Conservation (phyloP, 2,797 vertebrate species). For the Danionella dracula region DNA sequence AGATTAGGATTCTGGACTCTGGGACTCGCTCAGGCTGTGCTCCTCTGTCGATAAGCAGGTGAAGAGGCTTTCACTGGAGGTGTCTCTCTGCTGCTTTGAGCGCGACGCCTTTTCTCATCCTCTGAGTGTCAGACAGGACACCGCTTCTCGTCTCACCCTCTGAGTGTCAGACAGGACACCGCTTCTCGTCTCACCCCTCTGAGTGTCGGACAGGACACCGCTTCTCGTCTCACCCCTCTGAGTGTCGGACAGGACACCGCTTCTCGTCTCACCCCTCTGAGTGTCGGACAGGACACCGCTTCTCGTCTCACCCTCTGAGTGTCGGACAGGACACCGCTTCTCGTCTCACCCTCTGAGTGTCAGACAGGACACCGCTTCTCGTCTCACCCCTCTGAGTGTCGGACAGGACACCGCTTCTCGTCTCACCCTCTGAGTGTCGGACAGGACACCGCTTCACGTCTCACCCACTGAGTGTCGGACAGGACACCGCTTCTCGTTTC, state of each 20-base stretch:
- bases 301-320: too few species aligned
- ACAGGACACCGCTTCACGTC: too few species aligned
- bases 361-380: slow-evolving; percentile 12
- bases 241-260: too few species aligned
- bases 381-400: slow-evolving; percentile 29
- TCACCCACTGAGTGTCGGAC: too few species aligned
- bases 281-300: background rate
- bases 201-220: slow-evolving; percentile 6
- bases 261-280: slow-evolving; percentile 26
- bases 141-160: too few species aligned
- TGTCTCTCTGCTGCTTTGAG: slow-evolving; percentile 41
- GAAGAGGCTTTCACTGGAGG: slow-evolving; percentile 58
- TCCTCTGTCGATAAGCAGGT: slow-evolving; percentile 60
- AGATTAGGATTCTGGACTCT: slow-evolving; percentile 59
- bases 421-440: too few species aligned
- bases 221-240: too few species aligned
- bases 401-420: background rate
- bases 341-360: too few species aligned
- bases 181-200: slow-evolving; percentile 24
- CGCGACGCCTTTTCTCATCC: slow-evolving; percentile 12
- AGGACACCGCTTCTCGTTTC: slow-evolving; percentile 11
- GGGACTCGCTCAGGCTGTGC: slow-evolving; percentile 49
- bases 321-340: too few species aligned
- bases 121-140: slow-evolving; percentile 14
- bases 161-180: too few species aligned